Evolutionary conservation across 64 coral and sea anemone species (phyloP).

Genomic region (Pocillopora verrucosa): DNA sequence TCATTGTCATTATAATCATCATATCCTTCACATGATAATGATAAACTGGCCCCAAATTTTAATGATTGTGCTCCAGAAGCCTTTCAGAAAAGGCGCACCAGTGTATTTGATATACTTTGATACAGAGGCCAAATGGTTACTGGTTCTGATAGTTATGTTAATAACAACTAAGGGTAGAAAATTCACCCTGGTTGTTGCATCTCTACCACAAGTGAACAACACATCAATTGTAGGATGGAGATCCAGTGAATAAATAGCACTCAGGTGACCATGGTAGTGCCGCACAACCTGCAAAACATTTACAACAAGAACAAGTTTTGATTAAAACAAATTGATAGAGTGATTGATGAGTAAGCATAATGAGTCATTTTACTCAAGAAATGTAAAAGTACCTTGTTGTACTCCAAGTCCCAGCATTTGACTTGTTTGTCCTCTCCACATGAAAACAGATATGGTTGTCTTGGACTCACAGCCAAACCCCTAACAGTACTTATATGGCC

Average conservation of each 20-base stretch:
- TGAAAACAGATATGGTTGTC: constrained; percentile 97
- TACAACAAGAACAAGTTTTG: neutral
- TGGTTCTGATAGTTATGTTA: neutral
- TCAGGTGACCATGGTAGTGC: constrained; percentile 97
- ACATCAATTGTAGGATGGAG: constrained; percentile 98
- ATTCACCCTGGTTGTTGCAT: constrained; percentile 90
- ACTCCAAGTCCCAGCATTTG: constrained; percentile 99
- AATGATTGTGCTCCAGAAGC: no score
- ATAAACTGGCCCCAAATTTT: no score
- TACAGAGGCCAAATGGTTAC: neutral
- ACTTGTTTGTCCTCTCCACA: constrained; percentile 99
- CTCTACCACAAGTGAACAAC: constrained; percentile 88
- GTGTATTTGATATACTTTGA: neutral
- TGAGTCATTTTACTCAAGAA: no score
- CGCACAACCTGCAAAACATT: constrained; percentile 73
- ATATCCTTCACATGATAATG: no score
- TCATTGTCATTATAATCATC: no score
- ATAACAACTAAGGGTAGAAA: neutral
- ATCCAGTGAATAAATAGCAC: constrained; percentile 86
- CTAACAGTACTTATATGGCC: constrained; percentile 99
- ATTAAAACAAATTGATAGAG: neutral
- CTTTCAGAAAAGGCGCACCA: neutral
- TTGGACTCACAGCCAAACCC: constrained; percentile 89
- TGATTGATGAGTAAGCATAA: no score
- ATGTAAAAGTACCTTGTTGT: constrained; percentile 82